Base-by-base conservation (phyloP, 2,797 vertebrate species). In the Lagorchestes hirsutus region DNA sequence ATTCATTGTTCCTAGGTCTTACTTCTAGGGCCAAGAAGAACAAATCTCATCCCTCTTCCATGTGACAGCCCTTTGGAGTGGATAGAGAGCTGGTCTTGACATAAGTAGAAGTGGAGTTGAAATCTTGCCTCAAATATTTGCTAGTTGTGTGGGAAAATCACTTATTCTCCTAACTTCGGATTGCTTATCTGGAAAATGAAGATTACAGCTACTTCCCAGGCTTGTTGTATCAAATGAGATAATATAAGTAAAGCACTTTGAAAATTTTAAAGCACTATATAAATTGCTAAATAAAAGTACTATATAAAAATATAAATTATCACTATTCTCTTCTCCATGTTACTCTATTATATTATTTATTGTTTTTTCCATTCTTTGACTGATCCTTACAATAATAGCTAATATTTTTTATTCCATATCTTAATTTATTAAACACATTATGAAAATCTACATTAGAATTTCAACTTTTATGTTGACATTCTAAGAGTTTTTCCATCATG, bases 351-450 rank as follows among this genome's bases (percentile, higher is more conserved):
- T 34, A 5, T 67, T 67, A 34, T 62, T 56, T 59, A 46, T 87
- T 46, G 3, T 87, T 40, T 87, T 87, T 27, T 46, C 74, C 13
- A 74, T 74, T 74, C 62, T 74, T 74, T 74, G 62, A 67, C 34
- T 67, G 13, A 74, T 74, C 14, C 34, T 74, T 16, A 74, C 16
- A 74, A 74, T 18, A 34, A 34, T n/a, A 67, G 31, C 31, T 62
- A 67, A 31, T 31, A 62, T 62, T 22, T 74, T 59, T 98, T 90
- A 97, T 98, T 98, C 97, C 98, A 98, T 97, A 98, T 94, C 96
- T 98, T 98, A 98, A 98, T 99, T 99, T 98, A 98, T 98, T 99
- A 98, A 98, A 98, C 98, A 98, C 98, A 98, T 95, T 98, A 96
- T 98, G 98, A 98, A 99, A 98, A 98, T 98, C 98, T 98, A 98